A percentile compares a stretch with the other conserved stretches of the same genome.
phyloP scores from a whole-genome alignment of 2,113 vertebrate genomes.

The Tinamus guttatus region DNA sequence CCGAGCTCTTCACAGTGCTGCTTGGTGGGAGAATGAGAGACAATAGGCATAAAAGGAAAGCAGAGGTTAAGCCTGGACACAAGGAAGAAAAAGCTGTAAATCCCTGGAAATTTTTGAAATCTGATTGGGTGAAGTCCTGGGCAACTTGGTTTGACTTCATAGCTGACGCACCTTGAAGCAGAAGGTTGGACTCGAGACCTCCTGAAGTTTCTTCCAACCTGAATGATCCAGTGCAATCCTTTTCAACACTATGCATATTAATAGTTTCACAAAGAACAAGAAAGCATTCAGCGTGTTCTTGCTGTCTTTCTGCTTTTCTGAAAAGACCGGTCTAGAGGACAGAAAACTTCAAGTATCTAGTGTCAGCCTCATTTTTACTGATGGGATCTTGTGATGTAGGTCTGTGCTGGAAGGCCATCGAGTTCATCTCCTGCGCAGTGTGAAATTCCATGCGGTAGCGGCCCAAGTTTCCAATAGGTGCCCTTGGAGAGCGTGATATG shows the following conservation, averaged over 20 bases:
- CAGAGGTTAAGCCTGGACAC: background rate
- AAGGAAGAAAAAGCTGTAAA: background rate
- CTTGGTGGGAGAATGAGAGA: background rate
- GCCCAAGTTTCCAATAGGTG: constrained; percentile 60
- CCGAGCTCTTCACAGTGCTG: background rate
- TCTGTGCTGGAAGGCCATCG: background rate
- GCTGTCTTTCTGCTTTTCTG: background rate
- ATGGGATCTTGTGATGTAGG: constrained; percentile 1
- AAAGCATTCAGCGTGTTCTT: background rate
- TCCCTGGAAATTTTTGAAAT: background rate
- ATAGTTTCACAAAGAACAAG: background rate
- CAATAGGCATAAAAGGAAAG: background rate
- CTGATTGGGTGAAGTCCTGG: background rate
- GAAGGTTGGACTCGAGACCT: background rate
- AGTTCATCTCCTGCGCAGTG: background rate
- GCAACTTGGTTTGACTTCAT: background rate
- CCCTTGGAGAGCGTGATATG: constrained; percentile 14
- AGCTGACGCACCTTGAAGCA: background rate
- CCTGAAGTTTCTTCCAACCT: background rate
- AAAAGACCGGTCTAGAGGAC: background rate
- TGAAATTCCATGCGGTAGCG: constrained; percentile 55
- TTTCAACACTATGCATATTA: rapidly evolving
- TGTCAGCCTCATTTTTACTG: constrained; percentile 13
- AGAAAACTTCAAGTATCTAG: background rate
- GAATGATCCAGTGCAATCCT: background rate